phyloP scores from a whole-genome alignment of 2,797 vertebrate genomes.

The Centroberyx gerrardi region DNA sequence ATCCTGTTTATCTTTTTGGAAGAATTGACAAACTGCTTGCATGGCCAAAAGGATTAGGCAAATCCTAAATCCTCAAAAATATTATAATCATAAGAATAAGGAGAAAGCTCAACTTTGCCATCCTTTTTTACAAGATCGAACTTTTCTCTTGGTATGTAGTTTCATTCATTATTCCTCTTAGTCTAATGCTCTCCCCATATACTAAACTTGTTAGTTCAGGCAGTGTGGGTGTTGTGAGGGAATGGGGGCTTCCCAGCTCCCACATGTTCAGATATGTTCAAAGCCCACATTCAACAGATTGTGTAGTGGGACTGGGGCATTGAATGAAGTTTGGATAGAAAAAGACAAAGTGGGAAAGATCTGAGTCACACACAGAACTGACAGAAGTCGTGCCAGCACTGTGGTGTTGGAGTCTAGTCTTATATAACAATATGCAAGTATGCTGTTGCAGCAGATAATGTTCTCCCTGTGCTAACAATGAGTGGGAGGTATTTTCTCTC shows the following conservation, averaged over 20 bases:
- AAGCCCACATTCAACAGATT: slow-evolving; percentile 44
- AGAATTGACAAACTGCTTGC: slow-evolving; percentile 31
- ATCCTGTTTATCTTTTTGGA: slow-evolving; percentile 36
- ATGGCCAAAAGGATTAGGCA: slow-evolving; percentile 55
- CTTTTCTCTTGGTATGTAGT: slow-evolving; percentile 27
- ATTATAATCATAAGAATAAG: slow-evolving; percentile 10
- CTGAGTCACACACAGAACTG: slow-evolving; percentile 42
- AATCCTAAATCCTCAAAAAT: slow-evolving; percentile 25
- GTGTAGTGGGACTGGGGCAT: slow-evolving; percentile 8
- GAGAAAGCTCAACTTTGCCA: background rate
- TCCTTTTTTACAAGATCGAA: slow-evolving; percentile 11
- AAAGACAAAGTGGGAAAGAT: slow-evolving; percentile 39
- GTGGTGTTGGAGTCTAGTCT: slow-evolving; percentile 46
- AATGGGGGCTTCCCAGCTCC: slow-evolving; percentile 21
- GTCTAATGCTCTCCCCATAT: background rate
- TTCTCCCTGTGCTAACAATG: background rate
- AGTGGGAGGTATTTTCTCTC: slow-evolving; percentile 1
- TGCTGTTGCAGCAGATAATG: background rate
- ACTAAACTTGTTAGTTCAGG: background rate
- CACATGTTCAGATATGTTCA: slow-evolving; percentile 48
- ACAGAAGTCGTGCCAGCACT: slow-evolving; percentile 64
- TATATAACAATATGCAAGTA: background rate
- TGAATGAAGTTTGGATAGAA: slow-evolving; percentile 38
- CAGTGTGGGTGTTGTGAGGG: slow-evolving; percentile 7
- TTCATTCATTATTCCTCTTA: slow-evolving; percentile 42